Percentiles rank a stretch among this genome's conserved stretches.
These are phyloP conservation scores for Parasteatoda tepidariorum DNA, from an alignment of 1,140 invertebrate genomes.

Conservation along the genomic window DNA sequence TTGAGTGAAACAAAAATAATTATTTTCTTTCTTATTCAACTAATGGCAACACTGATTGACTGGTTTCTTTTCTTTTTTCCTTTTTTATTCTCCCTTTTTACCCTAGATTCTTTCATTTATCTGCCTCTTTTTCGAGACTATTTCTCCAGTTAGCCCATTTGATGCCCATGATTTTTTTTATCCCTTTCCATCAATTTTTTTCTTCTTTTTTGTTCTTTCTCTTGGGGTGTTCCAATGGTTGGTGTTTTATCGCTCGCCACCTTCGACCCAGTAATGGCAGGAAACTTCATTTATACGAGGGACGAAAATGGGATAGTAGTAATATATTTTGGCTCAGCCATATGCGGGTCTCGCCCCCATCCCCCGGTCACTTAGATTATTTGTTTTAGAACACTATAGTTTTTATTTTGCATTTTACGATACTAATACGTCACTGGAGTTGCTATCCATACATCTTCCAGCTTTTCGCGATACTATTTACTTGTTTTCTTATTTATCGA, in stretches of 20 bases:
- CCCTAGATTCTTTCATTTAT: neutral
- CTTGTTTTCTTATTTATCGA: no score
- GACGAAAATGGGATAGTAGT: constrained; percentile 2
- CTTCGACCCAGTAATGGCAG: constrained; percentile 37
- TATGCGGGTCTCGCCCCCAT: constrained; percentile 24
- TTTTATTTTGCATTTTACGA: no score
- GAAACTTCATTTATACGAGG: neutral
- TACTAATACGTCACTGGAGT: no score
- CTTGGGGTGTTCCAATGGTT: neutral
- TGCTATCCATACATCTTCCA: no score
- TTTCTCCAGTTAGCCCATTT: constrained; percentile 23
- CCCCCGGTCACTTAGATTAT: no score
- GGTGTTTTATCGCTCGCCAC: constrained; percentile 45
- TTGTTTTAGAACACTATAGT: no score
- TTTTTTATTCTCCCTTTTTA: neutral
- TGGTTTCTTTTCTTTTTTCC: constrained; percentile 5
- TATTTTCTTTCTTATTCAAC: constrained; percentile 8
- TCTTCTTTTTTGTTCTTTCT: constrained; percentile 12
- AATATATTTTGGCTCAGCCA: constrained; percentile 17
- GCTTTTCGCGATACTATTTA: no score
- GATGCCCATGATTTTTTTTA: constrained; percentile 26
- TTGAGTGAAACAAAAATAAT: no score
- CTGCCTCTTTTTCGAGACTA: constrained; percentile 17
- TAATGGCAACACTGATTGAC: constrained; percentile 44
- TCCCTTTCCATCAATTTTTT: constrained; percentile 48